Conservation (phyloP, 1,140 invertebrate species). For the Solen grandis region DNA sequence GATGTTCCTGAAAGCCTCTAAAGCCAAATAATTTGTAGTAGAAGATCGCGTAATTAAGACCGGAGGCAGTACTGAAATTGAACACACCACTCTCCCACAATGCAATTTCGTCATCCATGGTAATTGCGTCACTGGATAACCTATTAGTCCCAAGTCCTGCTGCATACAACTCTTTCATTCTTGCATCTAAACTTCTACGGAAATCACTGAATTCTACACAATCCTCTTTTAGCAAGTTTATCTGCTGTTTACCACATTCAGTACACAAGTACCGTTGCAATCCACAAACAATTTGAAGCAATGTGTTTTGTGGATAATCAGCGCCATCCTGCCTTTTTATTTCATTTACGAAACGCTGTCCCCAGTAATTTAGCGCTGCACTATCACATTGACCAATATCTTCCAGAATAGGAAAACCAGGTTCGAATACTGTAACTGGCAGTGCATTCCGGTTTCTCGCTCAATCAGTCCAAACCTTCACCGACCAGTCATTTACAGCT, state of each 20-base stretch:
- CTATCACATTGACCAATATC: background rate
- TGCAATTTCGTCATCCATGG: background rate
- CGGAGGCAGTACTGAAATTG: background rate
- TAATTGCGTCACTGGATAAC: background rate
- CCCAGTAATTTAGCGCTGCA: background rate
- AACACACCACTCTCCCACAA: conserved; percentile 24
- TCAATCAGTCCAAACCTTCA: background rate
- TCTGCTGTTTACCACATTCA: background rate
- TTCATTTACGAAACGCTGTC: background rate
- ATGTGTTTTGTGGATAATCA: conserved; percentile 6
- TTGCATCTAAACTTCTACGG: background rate
- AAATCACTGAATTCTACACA: background rate
- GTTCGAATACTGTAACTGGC: background rate
- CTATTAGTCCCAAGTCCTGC: background rate
- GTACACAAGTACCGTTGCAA: conserved; percentile 3
- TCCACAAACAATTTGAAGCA: background rate
- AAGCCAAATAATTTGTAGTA: conserved; percentile 42
- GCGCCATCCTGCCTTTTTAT: background rate
- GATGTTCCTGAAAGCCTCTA: conserved; percentile 20
- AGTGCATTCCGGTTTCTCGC: conserved; percentile 1
- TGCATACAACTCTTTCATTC: background rate
- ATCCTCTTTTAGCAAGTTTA: background rate
- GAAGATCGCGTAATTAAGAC: conserved; percentile 18
- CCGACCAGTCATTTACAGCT: background rate
- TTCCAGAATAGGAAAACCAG: background rate